Conservation (phyloP, 2,888 invertebrate species). For the Hetaerina titia region DNA sequence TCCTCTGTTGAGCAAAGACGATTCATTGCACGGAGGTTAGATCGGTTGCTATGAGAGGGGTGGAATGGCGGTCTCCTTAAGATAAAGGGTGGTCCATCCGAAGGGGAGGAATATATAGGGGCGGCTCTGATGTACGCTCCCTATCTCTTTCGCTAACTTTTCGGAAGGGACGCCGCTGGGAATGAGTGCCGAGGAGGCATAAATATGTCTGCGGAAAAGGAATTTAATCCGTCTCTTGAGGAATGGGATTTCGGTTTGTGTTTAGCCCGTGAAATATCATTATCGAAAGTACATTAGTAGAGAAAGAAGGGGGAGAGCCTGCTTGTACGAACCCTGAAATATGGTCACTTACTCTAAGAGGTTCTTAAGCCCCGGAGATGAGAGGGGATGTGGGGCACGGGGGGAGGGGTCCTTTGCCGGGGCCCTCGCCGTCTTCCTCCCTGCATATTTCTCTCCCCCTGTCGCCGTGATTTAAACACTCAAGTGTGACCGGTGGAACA, state of each 20-base stretch:
- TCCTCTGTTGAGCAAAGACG: background rate
- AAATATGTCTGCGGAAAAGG: slow-evolving; percentile 50
- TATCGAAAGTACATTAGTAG: slow-evolving; percentile 38
- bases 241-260: slow-evolving; percentile 38
- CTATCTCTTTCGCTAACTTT: background rate
- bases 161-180: background rate
- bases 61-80: background rate
- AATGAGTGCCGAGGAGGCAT: slow-evolving; percentile 38
- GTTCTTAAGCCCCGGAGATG: background rate
- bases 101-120: background rate
- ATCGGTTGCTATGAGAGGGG: background rate
- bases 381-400: background rate
- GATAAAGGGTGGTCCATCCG: slow-evolving; percentile 37
- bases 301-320: background rate
- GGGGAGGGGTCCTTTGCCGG: no score
- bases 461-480: background rate
- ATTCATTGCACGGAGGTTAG: background rate
- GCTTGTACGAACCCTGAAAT: slow-evolving; percentile 12
- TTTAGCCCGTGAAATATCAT: slow-evolving; percentile 50
- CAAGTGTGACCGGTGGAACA: background rate
- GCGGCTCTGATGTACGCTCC: background rate
- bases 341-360: slow-evolving; percentile 25
- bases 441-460: background rate
- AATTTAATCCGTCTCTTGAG: slow-evolving; percentile 42
- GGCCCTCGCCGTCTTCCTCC: no score